phyloP scores from a whole-genome alignment of 2,797 vertebrate genomes.

The Mormyrus proboscirostris region DNA sequence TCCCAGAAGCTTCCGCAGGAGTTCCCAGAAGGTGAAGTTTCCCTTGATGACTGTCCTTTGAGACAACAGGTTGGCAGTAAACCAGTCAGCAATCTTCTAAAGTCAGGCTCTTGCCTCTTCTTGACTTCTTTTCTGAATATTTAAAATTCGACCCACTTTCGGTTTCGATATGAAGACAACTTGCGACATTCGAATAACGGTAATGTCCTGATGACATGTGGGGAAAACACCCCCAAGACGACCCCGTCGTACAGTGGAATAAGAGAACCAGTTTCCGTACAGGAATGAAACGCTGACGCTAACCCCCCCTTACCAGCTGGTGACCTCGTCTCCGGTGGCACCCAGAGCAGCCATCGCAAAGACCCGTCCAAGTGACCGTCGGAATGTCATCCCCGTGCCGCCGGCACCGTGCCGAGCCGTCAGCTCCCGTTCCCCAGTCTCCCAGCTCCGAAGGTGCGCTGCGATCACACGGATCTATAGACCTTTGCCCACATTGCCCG shows the following conservation, averaged over 20 bases:
- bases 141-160: not conserved
- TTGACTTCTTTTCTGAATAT: not conserved
- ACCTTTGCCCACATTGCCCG: not conserved
- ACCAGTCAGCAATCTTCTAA: not conserved
- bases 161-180: not conserved
- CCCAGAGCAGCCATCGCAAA: not conserved
- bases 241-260: not conserved
- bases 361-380: not conserved
- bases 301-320: not conserved
- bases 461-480: not conserved
- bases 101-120: not conserved
- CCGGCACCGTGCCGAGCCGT: not conserved
- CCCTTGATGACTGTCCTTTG: not conserved
- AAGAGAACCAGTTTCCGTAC: not conserved
- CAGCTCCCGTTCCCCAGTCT: not conserved
- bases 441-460: not conserved
- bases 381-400: not conserved
- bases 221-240: not conserved
- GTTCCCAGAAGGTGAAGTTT: not conserved
- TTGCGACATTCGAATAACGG: not conserved
- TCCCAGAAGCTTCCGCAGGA: not conserved
- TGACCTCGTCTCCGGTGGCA: not conserved
- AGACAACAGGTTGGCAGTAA: not conserved
- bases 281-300: not conserved
- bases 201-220: not conserved